Percentiles rank a stretch among this genome's conserved stretches.
These are phyloP conservation scores for Aspidiotus destructor DNA, from an alignment of 2,888 invertebrate species.

Conservation along the genomic window DNA sequence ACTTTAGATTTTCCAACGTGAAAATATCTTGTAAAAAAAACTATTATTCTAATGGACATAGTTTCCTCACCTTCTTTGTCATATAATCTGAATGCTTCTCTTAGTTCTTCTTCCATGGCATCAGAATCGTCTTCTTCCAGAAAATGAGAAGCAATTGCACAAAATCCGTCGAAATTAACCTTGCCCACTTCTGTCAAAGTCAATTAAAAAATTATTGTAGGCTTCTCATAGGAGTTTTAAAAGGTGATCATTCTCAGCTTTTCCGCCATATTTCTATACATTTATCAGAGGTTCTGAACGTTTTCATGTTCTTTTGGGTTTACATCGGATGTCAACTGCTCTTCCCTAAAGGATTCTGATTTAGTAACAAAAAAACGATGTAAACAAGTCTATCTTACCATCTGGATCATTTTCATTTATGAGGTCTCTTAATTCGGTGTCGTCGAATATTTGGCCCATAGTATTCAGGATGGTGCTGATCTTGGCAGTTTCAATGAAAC, in stretches of 20 bases:
- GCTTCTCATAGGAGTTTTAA: too few species aligned
- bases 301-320: too few species aligned
- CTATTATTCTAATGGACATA: too few species aligned
- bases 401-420: slow-evolving; percentile 89
- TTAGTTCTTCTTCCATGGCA: slow-evolving; percentile 90
- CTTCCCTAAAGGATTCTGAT: too few species aligned
- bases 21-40: too few species aligned
- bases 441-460: slow-evolving; percentile 90
- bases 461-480: slow-evolving; percentile 87
- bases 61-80: slow-evolving; percentile 69
- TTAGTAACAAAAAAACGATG: too few species aligned
- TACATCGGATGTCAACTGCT: too few species aligned
- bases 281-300: too few species aligned
- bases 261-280: too few species aligned
- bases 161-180: slow-evolving; percentile 91
- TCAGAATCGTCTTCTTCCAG: slow-evolving; percentile 93
- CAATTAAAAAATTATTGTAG: too few species aligned
- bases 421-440: slow-evolving; percentile 75
- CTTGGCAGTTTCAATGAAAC: slow-evolving; percentile 82
- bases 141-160: slow-evolving; percentile 84
- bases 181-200: slow-evolving; percentile 59
- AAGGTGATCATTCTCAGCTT: too few species aligned
- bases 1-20: too few species aligned
- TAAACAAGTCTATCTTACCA: slow-evolving; percentile 42
- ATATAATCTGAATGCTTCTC: slow-evolving; percentile 94